A percentile compares a stretch with the other conserved stretches of the same genome.
Conservation (phyloP, 2,113 vertebrate genomes). For the Ceyx margarethae region DNA sequence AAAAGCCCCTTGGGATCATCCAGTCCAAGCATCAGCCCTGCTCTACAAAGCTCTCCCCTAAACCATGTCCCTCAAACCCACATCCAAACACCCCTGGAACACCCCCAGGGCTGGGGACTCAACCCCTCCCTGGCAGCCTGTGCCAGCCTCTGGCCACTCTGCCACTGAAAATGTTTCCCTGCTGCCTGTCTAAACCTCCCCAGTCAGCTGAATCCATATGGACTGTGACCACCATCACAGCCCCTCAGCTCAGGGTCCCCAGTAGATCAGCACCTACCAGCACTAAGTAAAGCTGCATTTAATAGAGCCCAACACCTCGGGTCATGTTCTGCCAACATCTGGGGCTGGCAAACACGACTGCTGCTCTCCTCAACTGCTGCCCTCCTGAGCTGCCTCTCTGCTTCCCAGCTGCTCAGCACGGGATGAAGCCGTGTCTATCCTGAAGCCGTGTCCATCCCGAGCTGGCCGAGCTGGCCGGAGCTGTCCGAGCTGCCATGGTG, state of each 20-base stretch:
- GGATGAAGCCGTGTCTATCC: not conserved
- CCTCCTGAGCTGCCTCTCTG: not conserved
- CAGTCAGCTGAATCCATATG: too few relatives aligned
- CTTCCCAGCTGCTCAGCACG: not conserved
- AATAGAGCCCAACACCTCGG: not conserved
- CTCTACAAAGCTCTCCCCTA: too few relatives aligned
- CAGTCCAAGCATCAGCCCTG: too few relatives aligned
- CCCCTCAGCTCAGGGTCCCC: not conserved
- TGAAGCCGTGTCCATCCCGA: too few relatives aligned
- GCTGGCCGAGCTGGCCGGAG: not conserved
- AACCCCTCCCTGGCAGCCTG: too few relatives aligned
- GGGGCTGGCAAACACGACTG: not conserved
- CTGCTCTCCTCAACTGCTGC: not conserved
- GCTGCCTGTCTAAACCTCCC: too few relatives aligned
- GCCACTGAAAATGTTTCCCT: too few relatives aligned
- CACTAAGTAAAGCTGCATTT: not conserved
- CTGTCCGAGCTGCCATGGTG: rapidly evolving
- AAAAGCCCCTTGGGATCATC: too few relatives aligned
- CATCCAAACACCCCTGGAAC: too few relatives aligned
- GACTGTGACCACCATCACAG: not conserved
- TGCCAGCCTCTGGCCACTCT: too few relatives aligned
- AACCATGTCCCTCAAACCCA: too few relatives aligned
- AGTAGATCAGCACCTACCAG: not conserved
- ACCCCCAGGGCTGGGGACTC: too few relatives aligned
- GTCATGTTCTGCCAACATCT: not conserved